A percentile compares a stretch with the other conserved stretches of the same genome.
phyloP scores from a whole-genome alignment of 2,888 invertebrate genomes.

The Himalopsyche kuldschensis region DNA sequence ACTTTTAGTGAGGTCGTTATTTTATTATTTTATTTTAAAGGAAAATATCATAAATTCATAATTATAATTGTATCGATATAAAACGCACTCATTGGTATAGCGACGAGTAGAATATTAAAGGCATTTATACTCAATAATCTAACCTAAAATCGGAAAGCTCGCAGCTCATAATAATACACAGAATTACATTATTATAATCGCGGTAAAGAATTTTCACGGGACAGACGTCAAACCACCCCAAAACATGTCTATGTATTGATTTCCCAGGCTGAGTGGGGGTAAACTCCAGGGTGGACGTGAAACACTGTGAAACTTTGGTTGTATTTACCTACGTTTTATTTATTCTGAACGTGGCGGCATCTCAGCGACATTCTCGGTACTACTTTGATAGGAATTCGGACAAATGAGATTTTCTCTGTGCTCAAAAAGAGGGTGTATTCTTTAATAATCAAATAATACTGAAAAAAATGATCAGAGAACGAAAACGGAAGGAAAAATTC shows the following conservation, averaged over 20 bases:
- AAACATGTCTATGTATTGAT: constrained; percentile 45
- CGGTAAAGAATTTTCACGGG: constrained; percentile 41
- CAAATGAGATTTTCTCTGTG: neutral
- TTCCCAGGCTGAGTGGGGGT: constrained; percentile 47
- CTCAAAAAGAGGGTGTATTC: neutral
- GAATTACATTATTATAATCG: constrained; percentile 12
- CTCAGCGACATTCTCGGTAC: neutral
- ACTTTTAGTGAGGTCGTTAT: neutral
- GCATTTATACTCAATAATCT: neutral
- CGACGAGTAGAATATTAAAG: neutral
- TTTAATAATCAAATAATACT: neutral
- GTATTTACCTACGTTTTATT: neutral
- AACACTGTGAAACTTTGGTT: constrained; percentile 1
- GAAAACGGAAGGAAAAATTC: neutral
- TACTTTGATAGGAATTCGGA: neutral
- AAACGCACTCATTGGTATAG: neutral
- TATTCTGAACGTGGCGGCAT: neutral
- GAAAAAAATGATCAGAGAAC: neutral
- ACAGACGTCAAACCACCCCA: constrained; percentile 38
- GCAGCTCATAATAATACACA: neutral
- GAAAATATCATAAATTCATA: neutral
- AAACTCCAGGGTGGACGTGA: constrained; percentile 39
- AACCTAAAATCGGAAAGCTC: neutral
- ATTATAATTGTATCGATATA: neutral
- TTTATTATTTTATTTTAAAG: neutral